phyloP scores from a whole-genome alignment of 2,888 invertebrate species.

The Folsomia manolachei region DNA sequence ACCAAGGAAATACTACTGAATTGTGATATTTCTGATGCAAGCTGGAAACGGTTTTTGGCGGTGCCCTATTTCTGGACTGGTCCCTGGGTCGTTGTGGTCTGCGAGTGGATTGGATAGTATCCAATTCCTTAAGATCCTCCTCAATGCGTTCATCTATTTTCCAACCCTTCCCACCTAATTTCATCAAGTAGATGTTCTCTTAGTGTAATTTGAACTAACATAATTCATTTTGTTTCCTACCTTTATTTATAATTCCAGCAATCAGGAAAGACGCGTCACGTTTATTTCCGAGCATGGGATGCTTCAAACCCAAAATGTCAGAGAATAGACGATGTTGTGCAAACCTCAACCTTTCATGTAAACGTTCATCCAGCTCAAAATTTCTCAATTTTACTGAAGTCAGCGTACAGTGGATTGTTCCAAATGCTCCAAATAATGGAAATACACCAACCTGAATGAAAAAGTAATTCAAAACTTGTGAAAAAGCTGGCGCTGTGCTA shows the following conservation, averaged over 20 bases:
- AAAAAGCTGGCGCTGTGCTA: neutral
- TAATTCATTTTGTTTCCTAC: no score
- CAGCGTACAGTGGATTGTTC: conserved; percentile 8
- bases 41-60: neutral
- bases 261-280: neutral
- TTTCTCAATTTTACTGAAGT: neutral
- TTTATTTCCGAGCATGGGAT: neutral
- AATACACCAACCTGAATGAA: conserved; percentile 18
- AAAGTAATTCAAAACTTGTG: neutral
- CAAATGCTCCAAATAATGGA: conserved; percentile 26
- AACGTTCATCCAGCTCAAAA: neutral
- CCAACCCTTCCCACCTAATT: neutral
- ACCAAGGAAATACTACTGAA: conserved; percentile 19
- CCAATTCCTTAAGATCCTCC: neutral
- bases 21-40: neutral
- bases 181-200: neutral
- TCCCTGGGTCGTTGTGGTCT: neutral
- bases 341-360: neutral
- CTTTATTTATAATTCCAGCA: neutral
- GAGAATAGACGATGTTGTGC: conserved; percentile 6
- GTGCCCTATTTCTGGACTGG: neutral
- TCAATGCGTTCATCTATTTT: neutral
- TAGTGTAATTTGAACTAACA: neutral
- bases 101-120: neutral
- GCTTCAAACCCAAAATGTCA: conserved; percentile 9